These are phyloP conservation scores for Parazoanthus swiftii DNA, from an alignment of 92 coral and sea anemone genomes.

Conservation along the genomic window DNA sequence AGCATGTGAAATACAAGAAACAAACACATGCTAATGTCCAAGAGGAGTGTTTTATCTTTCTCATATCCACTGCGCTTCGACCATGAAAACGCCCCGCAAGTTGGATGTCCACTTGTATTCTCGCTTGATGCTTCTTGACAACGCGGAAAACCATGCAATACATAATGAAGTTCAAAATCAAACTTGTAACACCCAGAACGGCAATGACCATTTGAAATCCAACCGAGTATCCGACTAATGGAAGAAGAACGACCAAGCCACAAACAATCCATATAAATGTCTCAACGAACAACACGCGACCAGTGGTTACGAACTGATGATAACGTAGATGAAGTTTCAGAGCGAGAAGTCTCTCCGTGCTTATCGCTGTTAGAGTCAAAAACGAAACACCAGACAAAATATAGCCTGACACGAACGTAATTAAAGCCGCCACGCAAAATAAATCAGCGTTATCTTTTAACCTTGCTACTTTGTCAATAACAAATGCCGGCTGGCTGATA, in stretches of 20 bases:
- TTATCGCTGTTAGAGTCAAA: constrained; percentile 30
- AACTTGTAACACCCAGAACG: constrained; percentile 23
- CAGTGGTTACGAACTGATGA: not conserved
- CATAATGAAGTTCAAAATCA: constrained; percentile 15
- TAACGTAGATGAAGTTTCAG: constrained; percentile 36
- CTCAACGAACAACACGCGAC: constrained; percentile 11
- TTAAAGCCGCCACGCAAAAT: constrained; percentile 17
- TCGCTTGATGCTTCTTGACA: constrained; percentile 31
- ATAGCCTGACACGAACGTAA: constrained; percentile 40
- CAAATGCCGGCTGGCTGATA: constrained; percentile 34
- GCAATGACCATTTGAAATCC: constrained; percentile 24
- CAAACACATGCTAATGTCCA: constrained; percentile 32
- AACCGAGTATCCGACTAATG: not conserved
- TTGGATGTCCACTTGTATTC: constrained; percentile 6
- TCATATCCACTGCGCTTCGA: constrained; percentile 12
- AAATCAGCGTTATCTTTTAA: not conserved
- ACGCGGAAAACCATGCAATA: constrained; percentile 26
- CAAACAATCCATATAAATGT: constrained; percentile 21
- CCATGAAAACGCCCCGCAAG: constrained; percentile 36
- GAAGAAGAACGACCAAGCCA: constrained; percentile 15
- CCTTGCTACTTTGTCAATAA: constrained; percentile 35
- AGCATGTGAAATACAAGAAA: constrained; percentile 33
- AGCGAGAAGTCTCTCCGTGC: constrained; percentile 33
- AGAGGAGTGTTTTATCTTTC: constrained; percentile 20
- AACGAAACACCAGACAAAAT: constrained; percentile 32